Conservation (phyloP, 1,140 invertebrate species). For the Rhysida immarginata region DNA sequence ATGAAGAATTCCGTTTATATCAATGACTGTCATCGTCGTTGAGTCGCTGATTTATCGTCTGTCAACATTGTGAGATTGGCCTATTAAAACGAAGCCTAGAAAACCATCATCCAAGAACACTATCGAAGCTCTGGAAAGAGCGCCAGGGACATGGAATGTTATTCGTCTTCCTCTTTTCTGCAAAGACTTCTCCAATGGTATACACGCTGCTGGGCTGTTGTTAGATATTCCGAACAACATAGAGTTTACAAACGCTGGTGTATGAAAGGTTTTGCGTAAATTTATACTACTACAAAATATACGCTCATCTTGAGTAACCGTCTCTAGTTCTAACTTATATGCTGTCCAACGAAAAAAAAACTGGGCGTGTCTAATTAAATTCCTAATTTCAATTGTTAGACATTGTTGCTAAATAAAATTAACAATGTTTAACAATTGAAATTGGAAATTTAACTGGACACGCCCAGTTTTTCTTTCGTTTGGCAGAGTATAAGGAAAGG, state of each 20-base stretch:
- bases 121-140: neutral
- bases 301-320: neutral
- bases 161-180: neutral
- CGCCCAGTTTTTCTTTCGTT: too few relatives aligned
- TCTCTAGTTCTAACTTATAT: too few relatives aligned
- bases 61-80: neutral
- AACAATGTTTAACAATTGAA: too few relatives aligned
- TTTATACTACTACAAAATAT: neutral
- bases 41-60: neutral
- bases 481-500: too few relatives aligned
- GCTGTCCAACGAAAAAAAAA: too few relatives aligned
- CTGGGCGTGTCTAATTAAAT: too few relatives aligned
- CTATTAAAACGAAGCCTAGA: neutral
- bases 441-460: too few relatives aligned
- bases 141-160: neutral
- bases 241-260: neutral
- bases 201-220: neutral
- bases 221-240: neutral
- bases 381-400: too few relatives aligned
- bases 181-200: neutral
- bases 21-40: neutral
- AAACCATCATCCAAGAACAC: neutral
- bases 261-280: neutral
- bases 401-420: too few relatives aligned
- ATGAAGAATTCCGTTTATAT: neutral